phyloP scores from a whole-genome alignment of 2,888 invertebrate species.

The Dexiosoma caninum region DNA sequence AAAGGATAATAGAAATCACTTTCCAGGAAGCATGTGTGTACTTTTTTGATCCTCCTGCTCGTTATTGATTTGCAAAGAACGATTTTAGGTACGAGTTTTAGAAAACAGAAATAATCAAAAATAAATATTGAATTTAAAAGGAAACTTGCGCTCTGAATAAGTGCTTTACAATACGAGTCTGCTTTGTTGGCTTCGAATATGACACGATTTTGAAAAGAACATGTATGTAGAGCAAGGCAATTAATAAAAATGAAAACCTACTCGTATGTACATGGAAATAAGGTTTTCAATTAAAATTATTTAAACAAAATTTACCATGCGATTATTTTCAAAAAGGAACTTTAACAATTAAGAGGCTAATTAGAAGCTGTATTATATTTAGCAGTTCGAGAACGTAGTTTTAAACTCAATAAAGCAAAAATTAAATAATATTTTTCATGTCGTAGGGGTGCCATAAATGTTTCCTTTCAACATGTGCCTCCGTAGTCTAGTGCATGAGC shows the following conservation, averaged over 20 bases:
- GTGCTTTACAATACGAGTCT: not conserved
- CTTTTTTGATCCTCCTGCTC: not conserved
- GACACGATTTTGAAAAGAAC: not conserved
- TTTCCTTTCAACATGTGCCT: too few relatives aligned
- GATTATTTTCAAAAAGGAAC: too few relatives aligned
- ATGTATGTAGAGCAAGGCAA: not conserved
- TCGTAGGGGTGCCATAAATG: too few relatives aligned
- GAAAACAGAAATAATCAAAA: conserved; percentile 4
- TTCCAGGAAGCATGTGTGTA: not conserved
- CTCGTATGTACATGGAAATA: not conserved
- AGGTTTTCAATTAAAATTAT: not conserved
- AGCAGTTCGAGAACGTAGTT: too few relatives aligned
- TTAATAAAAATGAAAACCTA: not conserved
- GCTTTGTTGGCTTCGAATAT: not conserved
- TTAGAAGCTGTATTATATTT: too few relatives aligned
- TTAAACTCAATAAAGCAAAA: too few relatives aligned
- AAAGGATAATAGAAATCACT: conserved; percentile 62
- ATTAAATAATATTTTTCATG: too few relatives aligned
- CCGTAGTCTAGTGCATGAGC: too few relatives aligned
- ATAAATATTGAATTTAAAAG: conserved; percentile 34
- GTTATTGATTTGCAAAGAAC: conserved; percentile 23
- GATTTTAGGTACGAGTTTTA: not conserved
- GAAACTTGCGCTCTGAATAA: not conserved
- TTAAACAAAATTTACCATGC: too few relatives aligned
- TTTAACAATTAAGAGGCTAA: too few relatives aligned